Conservation (phyloP, 2,113 vertebrate species). For the Macrotus californicus region DNA sequence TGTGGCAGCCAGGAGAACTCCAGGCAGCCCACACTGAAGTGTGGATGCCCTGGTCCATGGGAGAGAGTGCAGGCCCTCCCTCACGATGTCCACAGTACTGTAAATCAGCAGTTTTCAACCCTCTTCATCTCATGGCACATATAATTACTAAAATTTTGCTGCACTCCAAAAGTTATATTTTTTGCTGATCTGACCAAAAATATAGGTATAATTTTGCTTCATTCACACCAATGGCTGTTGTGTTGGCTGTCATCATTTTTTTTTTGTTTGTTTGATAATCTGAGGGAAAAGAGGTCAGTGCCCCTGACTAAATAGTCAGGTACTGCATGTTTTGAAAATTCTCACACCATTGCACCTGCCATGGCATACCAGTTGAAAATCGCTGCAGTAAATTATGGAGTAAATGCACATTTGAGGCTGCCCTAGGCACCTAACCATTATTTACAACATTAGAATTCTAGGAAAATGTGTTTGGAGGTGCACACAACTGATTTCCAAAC, state of each 20-base stretch:
- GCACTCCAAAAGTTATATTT: no score
- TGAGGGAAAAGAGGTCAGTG: neutral
- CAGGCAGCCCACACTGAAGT: neutral
- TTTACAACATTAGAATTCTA: neutral
- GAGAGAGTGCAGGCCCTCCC: neutral
- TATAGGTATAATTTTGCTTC: neutral
- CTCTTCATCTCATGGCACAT: neutral
- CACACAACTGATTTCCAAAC: neutral
- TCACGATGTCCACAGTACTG: neutral
- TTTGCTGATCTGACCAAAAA: neutral
- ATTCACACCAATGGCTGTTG: neutral
- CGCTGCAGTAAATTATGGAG: neutral
- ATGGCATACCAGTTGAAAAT: neutral
- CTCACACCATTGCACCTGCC: neutral
- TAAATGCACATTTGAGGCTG: neutral
- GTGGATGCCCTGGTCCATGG: fast-evolving
- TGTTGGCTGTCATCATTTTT: neutral
- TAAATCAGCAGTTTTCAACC: neutral
- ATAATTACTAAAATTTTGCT: neutral
- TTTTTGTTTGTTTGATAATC: neutral
- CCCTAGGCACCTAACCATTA: neutral
- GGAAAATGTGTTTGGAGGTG: neutral
- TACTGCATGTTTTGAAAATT: neutral
- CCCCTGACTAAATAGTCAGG: neutral
- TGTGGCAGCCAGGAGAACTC: neutral